Conservation (phyloP, 2,113 vertebrate species). For the Ceyx melanurus region DNA sequence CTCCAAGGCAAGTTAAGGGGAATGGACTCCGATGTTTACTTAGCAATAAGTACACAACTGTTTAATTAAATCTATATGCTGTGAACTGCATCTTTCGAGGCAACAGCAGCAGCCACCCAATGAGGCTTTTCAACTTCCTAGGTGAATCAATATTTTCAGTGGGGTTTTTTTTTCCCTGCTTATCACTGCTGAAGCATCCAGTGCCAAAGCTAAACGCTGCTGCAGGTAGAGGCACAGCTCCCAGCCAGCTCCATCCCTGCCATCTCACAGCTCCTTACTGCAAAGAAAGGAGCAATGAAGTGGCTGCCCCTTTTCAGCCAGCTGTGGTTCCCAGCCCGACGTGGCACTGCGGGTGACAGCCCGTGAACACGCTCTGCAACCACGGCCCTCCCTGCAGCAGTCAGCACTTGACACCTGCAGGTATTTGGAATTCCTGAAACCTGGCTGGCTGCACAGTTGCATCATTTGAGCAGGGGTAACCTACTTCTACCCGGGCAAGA, state of each 20-base stretch:
- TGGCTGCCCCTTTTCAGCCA: constrained; percentile 27
- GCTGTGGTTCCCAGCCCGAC: background rate
- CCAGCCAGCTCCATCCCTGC: background rate
- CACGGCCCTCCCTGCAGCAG: constrained; percentile 7
- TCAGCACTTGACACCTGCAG: constrained; percentile 40
- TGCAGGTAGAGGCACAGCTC: background rate
- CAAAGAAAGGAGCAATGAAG: background rate
- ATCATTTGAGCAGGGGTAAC: constrained; percentile 59
- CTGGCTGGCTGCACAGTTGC: constrained; percentile 55
- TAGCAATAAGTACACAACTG: background rate
- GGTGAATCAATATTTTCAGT: background rate
- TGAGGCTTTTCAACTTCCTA: background rate
- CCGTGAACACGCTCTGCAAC: background rate
- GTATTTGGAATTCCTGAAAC: constrained; percentile 58
- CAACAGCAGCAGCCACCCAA: background rate
- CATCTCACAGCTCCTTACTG: background rate
- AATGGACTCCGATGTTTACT: background rate
- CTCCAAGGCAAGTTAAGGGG: background rate
- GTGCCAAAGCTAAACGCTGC: background rate
- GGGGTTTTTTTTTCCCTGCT: background rate
- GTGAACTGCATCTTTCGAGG: background rate
- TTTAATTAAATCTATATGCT: constrained; percentile 11
- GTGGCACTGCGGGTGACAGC: constrained; percentile 11
- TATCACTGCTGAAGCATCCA: background rate
- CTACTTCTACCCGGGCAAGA: constrained; percentile 4